Percentiles rank a stretch among this genome's conserved stretches.
These are phyloP conservation scores for Hyles vespertilio DNA, from an alignment of 1,140 invertebrate genomes.

Conservation along the genomic window DNA sequence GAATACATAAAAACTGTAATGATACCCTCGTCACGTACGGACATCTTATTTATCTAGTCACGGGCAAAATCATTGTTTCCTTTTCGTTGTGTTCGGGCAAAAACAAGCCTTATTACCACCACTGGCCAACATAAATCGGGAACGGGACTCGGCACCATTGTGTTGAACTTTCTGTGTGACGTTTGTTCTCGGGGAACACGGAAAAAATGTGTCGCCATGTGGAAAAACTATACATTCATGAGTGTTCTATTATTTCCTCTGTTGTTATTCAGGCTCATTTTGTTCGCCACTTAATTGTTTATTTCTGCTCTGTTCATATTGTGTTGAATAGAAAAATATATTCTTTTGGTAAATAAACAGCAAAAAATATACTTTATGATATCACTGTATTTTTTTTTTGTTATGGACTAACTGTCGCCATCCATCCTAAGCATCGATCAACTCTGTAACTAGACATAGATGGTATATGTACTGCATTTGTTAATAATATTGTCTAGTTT, in stretches of 20 bases:
- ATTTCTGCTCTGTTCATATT: background rate
- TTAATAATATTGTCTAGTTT: too few relatives aligned
- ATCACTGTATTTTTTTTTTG: too few relatives aligned
- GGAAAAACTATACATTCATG: conserved; percentile 36
- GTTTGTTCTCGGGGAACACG: conserved; percentile 35
- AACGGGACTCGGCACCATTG: conserved; percentile 45
- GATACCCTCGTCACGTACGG: conserved; percentile 61
- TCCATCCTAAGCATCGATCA: too few relatives aligned
- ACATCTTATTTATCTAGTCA: conserved; percentile 72
- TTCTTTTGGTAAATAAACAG: background rate
- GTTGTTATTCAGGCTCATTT: background rate
- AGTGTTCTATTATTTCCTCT: conserved; percentile 5
- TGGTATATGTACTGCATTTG: too few relatives aligned
- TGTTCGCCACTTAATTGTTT: background rate
- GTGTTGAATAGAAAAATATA: too few relatives aligned
- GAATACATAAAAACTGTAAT: conserved; percentile 65
- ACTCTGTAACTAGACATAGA: too few relatives aligned
- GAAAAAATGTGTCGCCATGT: conserved; percentile 25
- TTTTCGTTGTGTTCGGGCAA: conserved; percentile 49
- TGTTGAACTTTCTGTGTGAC: conserved; percentile 46
- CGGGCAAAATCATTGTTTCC: conserved; percentile 66
- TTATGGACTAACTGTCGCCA: too few relatives aligned
- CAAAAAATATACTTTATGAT: background rate
- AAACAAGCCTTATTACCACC: conserved; percentile 58
- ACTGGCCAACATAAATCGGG: conserved; percentile 54